Conservation (phyloP, 2,113 vertebrate genomes). For the Cynopterus brachyotis region DNA sequence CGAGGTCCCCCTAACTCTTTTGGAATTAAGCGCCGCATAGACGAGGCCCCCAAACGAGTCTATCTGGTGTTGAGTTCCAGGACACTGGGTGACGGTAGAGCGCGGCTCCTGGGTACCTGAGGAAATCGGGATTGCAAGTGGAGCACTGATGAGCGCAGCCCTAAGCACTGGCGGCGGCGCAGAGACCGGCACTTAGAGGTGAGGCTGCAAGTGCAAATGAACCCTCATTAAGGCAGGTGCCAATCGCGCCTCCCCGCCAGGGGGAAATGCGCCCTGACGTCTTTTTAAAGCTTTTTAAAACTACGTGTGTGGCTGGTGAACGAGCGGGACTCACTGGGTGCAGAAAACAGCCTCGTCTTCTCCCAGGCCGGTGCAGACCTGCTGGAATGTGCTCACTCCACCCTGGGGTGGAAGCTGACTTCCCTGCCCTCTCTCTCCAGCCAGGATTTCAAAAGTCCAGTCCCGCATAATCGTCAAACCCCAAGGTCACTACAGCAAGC, state of each 20-base stretch:
- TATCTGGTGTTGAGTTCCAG: background rate
- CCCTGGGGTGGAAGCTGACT: background rate
- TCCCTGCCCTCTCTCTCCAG: background rate
- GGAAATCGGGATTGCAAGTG: background rate
- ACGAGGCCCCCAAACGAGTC: background rate
- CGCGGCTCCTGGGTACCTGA: background rate
- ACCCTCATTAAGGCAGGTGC: background rate
- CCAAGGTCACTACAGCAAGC: background rate
- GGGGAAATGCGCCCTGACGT: background rate
- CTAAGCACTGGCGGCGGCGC: background rate
- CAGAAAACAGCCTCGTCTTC: background rate
- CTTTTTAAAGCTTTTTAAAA: background rate
- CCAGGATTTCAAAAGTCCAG: background rate
- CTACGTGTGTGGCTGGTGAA: background rate
- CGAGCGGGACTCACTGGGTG: background rate
- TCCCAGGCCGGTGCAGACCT: background rate
- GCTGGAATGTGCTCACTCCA: background rate
- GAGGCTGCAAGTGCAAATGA: background rate
- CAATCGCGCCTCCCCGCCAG: background rate
- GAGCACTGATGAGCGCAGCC: background rate
- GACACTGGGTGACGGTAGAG: fast-evolving
- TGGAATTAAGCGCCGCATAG: background rate
- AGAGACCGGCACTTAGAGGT: background rate
- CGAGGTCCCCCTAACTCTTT: background rate
- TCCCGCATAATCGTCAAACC: no score